Evolutionary conservation across 2,888 invertebrate species (phyloP).

Genomic region (Drosophila vallismaia): DNA sequence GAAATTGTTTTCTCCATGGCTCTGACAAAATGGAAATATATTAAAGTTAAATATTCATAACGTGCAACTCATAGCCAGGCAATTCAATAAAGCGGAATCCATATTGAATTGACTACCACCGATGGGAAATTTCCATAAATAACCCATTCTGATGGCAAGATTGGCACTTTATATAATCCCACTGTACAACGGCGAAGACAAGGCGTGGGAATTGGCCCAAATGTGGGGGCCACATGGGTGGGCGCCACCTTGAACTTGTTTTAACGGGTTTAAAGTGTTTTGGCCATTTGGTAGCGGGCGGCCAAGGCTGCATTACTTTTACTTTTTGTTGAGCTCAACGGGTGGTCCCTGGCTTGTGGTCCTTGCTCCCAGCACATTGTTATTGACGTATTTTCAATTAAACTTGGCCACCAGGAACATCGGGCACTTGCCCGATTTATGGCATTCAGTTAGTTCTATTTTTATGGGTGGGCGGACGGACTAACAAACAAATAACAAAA

Average conservation of each 20-base stretch:
- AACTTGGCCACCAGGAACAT: conserved; percentile 19
- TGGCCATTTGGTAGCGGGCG: conserved; percentile 27
- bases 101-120: conserved; percentile 33
- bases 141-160: conserved; percentile 30
- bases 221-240: conserved; percentile 5
- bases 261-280: conserved; percentile 21
- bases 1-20: conserved; percentile 36
- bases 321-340: conserved; percentile 17
- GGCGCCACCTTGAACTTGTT: conserved; percentile 38
- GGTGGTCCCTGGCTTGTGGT: conserved; percentile 15
- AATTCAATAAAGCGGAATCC: conserved; percentile 41
- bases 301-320: conserved; percentile 3
- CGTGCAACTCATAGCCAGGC: conserved; percentile 23
- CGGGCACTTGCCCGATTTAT: conserved; percentile 32
- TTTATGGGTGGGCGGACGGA: conserved; percentile 27
- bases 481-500: background rate
- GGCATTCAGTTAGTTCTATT: conserved; percentile 47
- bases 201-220: conserved; percentile 31
- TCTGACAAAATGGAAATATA: conserved; percentile 15
- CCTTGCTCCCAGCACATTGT: conserved; percentile 4
- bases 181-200: conserved; percentile 10
- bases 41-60: conserved; percentile 45
- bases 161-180: conserved; percentile 43
- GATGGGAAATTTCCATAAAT: conserved; percentile 39
- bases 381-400: conserved; percentile 50